phyloP scores from a whole-genome alignment of 2,888 invertebrate species.

The Lacanobia wlatinum region DNA sequence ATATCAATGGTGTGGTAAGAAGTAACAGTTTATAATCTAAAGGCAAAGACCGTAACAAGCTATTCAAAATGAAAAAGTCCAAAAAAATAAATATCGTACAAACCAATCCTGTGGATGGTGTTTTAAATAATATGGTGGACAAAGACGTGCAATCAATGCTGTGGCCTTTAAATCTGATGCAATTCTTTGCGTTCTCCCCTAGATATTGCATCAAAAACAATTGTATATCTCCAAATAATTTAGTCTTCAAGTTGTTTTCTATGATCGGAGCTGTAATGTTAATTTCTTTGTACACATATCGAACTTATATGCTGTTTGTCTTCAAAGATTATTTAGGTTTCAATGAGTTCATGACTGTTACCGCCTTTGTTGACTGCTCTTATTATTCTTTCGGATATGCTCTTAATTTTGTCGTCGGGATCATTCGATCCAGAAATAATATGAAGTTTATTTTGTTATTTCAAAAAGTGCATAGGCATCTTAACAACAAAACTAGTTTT shows the following conservation, averaged over 20 bases:
- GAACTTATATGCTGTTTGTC: not conserved
- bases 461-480: slow-evolving; percentile 28
- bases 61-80: not conserved
- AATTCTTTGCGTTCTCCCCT: not conserved
- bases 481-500: slow-evolving; percentile 11
- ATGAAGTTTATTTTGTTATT: slow-evolving; percentile 20
- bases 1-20: not conserved
- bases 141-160: slow-evolving; percentile 26
- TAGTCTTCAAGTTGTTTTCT: not conserved
- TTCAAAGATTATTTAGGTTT: not conserved
- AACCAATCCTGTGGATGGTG: not conserved
- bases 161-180: slow-evolving; percentile 20
- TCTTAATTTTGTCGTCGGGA: slow-evolving; percentile 2
- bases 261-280: not conserved
- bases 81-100: not conserved
- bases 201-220: slow-evolving; percentile 22
- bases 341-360: not conserved
- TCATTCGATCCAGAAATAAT: slow-evolving; percentile 6
- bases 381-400: slow-evolving; percentile 14
- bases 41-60: too few species aligned
- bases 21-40: not conserved
- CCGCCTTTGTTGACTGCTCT: not conserved
- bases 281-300: not conserved
- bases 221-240: not conserved
- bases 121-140: slow-evolving; percentile 16